phyloP scores from a whole-genome alignment of 1,140 invertebrate species.

The Drosophila pachea region DNA sequence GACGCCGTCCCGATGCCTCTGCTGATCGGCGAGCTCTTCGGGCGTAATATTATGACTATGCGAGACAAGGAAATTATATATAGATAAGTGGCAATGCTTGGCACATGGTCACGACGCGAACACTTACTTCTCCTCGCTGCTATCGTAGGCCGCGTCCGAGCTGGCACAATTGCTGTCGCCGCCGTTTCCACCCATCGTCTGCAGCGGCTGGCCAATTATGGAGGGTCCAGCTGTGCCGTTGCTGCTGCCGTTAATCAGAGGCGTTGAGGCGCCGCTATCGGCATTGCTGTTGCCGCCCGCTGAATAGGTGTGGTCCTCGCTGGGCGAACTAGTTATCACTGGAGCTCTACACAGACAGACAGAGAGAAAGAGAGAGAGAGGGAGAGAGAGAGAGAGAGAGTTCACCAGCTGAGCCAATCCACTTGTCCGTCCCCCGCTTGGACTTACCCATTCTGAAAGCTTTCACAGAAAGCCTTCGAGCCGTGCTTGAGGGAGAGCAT shows the following conservation, averaged over 20 bases:
- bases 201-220: conserved; percentile 21
- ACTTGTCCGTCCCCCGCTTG: not conserved
- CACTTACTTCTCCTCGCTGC: conserved; percentile 80
- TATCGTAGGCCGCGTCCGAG: conserved; percentile 80
- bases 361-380: not conserved
- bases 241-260: conserved; percentile 65
- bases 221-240: conserved; percentile 29
- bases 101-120: not conserved
- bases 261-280: conserved; percentile 72
- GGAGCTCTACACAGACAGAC: conserved; percentile 70
- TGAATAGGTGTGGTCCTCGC: conserved; percentile 89
- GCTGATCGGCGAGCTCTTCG: conserved; percentile 85
- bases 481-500: conserved; percentile 90
- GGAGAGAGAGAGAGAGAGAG: not conserved
- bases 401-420: not conserved
- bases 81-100: not conserved
- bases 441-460: conserved; percentile 75
- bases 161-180: conserved; percentile 76
- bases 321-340: conserved; percentile 86
- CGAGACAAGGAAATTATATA: not conserved
- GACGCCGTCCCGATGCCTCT: conserved; percentile 88
- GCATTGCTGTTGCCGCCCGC: conserved; percentile 78
- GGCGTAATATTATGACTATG: conserved; percentile 69
- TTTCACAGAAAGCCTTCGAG: conserved; percentile 79
- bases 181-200: conserved; percentile 31